phyloP scores from a whole-genome alignment of 2,113 vertebrate species.

The Ptilorrhoa leucosticta region DNA sequence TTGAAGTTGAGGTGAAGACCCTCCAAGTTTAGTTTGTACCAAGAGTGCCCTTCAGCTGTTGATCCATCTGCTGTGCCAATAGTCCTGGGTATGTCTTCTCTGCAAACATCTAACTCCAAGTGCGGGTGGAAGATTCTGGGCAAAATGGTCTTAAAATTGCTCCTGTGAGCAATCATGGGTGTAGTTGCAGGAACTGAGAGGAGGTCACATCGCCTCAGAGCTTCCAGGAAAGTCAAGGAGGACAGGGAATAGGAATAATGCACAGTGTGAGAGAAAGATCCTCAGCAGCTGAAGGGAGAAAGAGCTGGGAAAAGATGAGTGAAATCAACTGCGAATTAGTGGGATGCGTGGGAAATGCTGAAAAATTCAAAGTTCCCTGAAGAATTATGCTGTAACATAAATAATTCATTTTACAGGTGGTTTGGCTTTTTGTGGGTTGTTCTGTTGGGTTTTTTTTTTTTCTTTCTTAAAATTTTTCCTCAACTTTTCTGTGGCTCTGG shows the following conservation, averaged over 20 bases:
- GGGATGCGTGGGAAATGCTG: background rate
- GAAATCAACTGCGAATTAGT: background rate
- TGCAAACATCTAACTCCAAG: background rate
- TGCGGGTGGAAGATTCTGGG: background rate
- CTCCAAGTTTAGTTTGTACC: background rate
- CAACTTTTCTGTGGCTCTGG: background rate
- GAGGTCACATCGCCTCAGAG: background rate
- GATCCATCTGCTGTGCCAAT: background rate
- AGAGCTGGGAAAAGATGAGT: background rate
- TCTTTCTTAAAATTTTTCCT: background rate
- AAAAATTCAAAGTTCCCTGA: background rate
- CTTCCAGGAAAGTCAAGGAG: background rate
- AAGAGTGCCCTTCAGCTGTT: background rate
- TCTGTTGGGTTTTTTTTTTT: accelerated
- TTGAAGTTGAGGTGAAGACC: background rate
- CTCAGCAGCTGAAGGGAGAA: background rate
- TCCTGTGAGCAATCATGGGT: background rate
- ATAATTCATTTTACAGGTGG: background rate
- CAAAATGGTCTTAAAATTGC: background rate
- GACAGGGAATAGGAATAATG: background rate
- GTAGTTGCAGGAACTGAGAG: background rate
- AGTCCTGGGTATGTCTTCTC: too few relatives aligned
- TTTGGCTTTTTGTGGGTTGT: background rate
- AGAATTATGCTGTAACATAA: background rate
- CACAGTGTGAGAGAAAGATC: background rate